Conservation (phyloP, 2,888 invertebrate genomes). For the Pollenia griseotomentosa region DNA sequence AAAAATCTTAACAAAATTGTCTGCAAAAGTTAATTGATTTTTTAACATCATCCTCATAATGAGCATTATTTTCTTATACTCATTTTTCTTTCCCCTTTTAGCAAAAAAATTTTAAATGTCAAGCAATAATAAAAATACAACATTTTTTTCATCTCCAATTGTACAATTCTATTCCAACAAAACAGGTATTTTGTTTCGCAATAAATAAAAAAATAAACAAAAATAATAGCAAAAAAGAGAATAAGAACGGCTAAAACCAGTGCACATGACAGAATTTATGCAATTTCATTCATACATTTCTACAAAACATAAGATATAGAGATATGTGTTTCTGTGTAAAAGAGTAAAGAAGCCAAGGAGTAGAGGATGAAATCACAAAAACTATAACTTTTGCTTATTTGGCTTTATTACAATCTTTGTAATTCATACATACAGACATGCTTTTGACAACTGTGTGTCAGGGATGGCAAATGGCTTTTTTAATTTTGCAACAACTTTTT, state of each 20-base stretch:
- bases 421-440: no score
- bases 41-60: background rate
- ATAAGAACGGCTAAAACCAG: constrained; percentile 24
- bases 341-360: no score
- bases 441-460: no score
- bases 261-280: background rate
- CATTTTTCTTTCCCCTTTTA: background rate
- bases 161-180: background rate
- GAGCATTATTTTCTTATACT: background rate
- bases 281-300: constrained; percentile 1
- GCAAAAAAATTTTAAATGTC: constrained; percentile 14
- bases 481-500: no score
- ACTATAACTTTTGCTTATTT: no score
- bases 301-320: background rate
- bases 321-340: no score
- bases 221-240: background rate
- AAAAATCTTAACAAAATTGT: no score
- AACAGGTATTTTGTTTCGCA: constrained; percentile 16
- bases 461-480: no score
- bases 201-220: constrained; percentile 1
- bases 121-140: background rate
- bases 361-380: no score
- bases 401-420: no score
- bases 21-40: background rate
- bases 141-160: background rate